A percentile compares a stretch with the other conserved stretches of the same genome.
Conservation (phyloP, 2,797 vertebrate genomes). For the Peromyscus nudipes region DNA sequence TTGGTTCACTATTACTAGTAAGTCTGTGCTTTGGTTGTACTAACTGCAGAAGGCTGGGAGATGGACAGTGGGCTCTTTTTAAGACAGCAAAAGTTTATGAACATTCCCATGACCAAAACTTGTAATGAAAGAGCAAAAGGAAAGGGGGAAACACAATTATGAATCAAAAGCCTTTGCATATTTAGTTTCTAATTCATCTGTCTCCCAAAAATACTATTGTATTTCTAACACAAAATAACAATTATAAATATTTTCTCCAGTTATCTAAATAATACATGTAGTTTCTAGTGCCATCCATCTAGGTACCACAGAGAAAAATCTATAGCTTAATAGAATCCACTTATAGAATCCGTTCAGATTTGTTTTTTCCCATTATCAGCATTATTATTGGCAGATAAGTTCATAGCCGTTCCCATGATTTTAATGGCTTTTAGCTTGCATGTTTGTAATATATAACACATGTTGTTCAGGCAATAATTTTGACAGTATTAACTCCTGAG, state of each 20-base stretch:
- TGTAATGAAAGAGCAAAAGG: not conserved
- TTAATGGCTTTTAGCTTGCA: not conserved
- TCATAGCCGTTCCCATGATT: not conserved
- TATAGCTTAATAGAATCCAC: conserved; percentile 3
- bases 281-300: not conserved
- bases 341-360: not conserved
- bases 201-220: not conserved
- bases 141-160: not conserved
- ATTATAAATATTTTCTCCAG: conserved; percentile 21
- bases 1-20: not conserved
- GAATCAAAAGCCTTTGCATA: not conserved
- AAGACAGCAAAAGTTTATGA: not conserved
- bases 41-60: not conserved
- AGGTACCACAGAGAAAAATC: not conserved
- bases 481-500: not conserved
- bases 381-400: not conserved
- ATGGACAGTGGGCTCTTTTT: not conserved
- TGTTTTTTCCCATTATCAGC: not conserved
- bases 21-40: not conserved
- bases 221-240: conserved; percentile 8
- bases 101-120: not conserved
- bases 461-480: not conserved
- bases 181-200: not conserved
- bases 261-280: not conserved
- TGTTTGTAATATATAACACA: not conserved